These are phyloP conservation scores for Meloe dianella DNA, from an alignment of 2,888 invertebrate genomes.

Conservation along the genomic window DNA sequence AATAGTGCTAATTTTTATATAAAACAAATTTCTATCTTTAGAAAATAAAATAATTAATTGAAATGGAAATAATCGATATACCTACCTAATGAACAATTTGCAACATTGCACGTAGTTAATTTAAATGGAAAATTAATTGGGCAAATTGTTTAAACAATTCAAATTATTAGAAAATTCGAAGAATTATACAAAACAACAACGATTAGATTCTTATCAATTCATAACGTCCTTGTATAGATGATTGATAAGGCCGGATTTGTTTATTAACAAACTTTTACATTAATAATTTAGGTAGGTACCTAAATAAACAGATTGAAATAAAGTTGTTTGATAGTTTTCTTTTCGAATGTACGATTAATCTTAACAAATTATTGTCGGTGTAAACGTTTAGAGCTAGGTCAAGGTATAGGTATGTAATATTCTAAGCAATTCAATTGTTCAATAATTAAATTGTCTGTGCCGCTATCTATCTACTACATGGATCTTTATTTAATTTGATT, in stretches of 20 bases:
- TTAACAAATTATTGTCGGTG: too few relatives aligned
- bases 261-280: too few relatives aligned
- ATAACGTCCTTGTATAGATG: not conserved
- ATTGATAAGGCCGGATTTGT: not conserved
- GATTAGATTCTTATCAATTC: not conserved
- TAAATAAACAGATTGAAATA: too few relatives aligned
- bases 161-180: not conserved
- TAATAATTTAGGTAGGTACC: too few relatives aligned
- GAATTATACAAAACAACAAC: not conserved
- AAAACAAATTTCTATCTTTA: not conserved
- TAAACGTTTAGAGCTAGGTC: slow-evolving; percentile 46
- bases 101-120: not conserved
- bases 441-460: too few relatives aligned
- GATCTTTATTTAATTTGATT: too few relatives aligned
- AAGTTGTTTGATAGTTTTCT: too few relatives aligned
- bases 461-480: too few relatives aligned
- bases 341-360: too few relatives aligned
- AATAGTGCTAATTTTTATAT: not conserved
- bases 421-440: slow-evolving; percentile 39
- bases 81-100: not conserved
- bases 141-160: not conserved
- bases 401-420: slow-evolving; percentile 46
- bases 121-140: not conserved
- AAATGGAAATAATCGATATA: not conserved
- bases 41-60: not conserved